phyloP scores from a whole-genome alignment of 1,140 invertebrate genomes.

The Nylanderia fulva region DNA sequence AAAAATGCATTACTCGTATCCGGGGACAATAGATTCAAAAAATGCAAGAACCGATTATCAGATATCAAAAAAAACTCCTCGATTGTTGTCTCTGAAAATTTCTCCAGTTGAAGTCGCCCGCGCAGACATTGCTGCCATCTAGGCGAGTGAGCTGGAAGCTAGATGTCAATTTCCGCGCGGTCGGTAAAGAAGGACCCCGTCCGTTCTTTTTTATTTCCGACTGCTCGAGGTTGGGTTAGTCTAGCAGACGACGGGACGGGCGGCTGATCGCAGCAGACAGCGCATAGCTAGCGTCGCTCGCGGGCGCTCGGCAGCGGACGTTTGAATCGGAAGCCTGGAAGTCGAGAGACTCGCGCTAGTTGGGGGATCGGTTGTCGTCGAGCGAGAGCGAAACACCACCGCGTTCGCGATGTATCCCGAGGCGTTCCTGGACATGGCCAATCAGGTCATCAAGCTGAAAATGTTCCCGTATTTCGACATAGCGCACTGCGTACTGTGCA shows the following conservation, averaged over 20 bases:
- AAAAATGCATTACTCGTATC: too few relatives aligned
- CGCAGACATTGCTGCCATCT: background rate
- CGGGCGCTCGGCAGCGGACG: slow-evolving; percentile 49
- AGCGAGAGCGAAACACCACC: background rate
- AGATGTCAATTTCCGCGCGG: too few relatives aligned
- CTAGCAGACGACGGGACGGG: slow-evolving; percentile 67
- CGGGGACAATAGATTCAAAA: too few relatives aligned
- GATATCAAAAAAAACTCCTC: too few relatives aligned
- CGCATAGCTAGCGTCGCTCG: slow-evolving; percentile 67
- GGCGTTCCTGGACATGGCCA: slow-evolving; percentile 98
- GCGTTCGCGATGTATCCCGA: slow-evolving; percentile 94
- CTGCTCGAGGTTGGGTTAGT: slow-evolving; percentile 6
- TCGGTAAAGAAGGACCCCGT: background rate
- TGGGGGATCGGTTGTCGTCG: too few relatives aligned
- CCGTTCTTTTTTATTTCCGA: background rate
- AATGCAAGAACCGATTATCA: too few relatives aligned
- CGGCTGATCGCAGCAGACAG: slow-evolving; percentile 63
- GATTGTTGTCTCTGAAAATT: too few relatives aligned
- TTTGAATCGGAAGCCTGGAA: slow-evolving; percentile 52
- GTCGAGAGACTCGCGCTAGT: slow-evolving; percentile 6
- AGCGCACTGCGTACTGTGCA: slow-evolving; percentile 96
- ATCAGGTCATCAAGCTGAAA: slow-evolving; percentile 99
- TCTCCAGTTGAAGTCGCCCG: too few relatives aligned
- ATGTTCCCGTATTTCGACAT: slow-evolving; percentile 99
- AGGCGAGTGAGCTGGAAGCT: background rate